phyloP scores from a whole-genome alignment of 2,888 invertebrate species.

The Hylaea fasciaria region DNA sequence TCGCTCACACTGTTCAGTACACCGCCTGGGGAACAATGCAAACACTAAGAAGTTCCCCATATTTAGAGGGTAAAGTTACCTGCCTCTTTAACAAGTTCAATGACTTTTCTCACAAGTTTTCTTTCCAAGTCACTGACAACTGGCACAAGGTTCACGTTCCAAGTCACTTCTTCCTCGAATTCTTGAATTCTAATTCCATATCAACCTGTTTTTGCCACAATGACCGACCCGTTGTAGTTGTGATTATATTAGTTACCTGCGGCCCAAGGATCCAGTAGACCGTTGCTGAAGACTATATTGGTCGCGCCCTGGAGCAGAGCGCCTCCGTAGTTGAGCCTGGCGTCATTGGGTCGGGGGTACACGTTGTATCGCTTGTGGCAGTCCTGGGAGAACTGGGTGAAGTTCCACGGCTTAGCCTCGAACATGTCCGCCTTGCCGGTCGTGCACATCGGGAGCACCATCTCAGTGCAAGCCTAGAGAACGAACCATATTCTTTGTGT shows the following conservation, averaged over 20 bases:
- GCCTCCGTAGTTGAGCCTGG: constrained; percentile 92
- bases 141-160: no score
- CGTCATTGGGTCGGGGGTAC: constrained; percentile 87
- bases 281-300: constrained; percentile 93
- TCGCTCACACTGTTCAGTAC: constrained; percentile 88
- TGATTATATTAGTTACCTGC: constrained; percentile 84
- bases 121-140: no score
- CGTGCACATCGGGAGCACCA: constrained; percentile 97
- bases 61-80: no score
- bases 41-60: no score
- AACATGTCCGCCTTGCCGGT: constrained; percentile 93
- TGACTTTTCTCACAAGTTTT: no score
- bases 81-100: no score
- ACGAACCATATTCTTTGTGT: background rate
- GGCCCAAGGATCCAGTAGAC: constrained; percentile 94
- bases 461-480: constrained; percentile 94
- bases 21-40: constrained; percentile 76
- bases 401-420: constrained; percentile 90
- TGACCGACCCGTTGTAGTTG: background rate
- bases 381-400: constrained; percentile 85
- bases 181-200: no score
- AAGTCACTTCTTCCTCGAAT: no score
- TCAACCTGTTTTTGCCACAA: no score
- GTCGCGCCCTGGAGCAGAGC: constrained; percentile 87
- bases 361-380: constrained; percentile 90